phyloP scores from a whole-genome alignment of 2,113 vertebrate genomes.

The Chaenogobius annularis region DNA sequence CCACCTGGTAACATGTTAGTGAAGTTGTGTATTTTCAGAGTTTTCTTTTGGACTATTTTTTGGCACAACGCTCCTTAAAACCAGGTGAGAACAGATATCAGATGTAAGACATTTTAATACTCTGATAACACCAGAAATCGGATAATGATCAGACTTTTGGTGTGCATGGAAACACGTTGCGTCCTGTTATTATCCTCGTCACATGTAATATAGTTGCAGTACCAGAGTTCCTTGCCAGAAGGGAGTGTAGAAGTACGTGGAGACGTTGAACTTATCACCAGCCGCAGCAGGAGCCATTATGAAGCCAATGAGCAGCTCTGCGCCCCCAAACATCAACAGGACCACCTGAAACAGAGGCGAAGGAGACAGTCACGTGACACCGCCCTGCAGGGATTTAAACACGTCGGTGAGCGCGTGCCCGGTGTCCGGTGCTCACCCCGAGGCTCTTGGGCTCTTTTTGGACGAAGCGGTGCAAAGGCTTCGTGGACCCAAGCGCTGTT shows the following conservation, averaged over 20 bases:
- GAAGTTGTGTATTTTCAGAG: too few species aligned
- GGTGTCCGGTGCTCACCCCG: conserved; percentile 47
- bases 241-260: conserved; percentile 14
- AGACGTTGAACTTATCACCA: fast-evolving
- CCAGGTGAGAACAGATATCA: too few species aligned
- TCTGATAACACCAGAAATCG: too few species aligned
- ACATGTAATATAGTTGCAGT: neutral
- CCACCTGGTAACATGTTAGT: too few species aligned
- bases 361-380: neutral
- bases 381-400: neutral
- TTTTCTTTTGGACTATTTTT: too few species aligned
- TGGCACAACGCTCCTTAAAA: too few species aligned
- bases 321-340: conserved; percentile 59
- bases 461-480: conserved; percentile 67
- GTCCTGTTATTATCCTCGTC: neutral
- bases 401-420: neutral
- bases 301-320: conserved; percentile 60
- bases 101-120: too few species aligned
- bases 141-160: too few species aligned
- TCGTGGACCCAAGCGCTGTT: conserved; percentile 16
- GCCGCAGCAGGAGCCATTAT: neutral
- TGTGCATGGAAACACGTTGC: too few species aligned
- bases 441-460: conserved; percentile 51
- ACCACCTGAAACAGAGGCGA: conserved; percentile 38
- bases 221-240: conserved; percentile 68